Base-by-base conservation (phyloP, 2,888 invertebrate species). In the Tenthredo amoena region DNA sequence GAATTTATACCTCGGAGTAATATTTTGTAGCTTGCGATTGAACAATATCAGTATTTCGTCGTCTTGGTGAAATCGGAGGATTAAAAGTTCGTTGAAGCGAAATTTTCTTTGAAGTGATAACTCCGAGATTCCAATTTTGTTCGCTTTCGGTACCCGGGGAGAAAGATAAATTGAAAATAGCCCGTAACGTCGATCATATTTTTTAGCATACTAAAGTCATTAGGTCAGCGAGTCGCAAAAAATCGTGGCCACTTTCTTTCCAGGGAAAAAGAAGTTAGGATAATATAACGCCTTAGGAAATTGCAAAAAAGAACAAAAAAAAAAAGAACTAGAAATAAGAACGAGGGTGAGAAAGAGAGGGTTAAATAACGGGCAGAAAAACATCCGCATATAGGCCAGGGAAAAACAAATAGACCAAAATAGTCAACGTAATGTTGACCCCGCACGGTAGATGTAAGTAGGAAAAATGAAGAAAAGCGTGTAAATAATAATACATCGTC, bases 91-190 rank as follows among this genome's bases (percentile, higher is more conserved):
- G 2, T 26, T 21, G 71, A 3, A 3, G 71, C n/a, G n/a, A 31
- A 71, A 71, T 71, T n/a, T 71, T 37, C 71, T 37, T 71, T 71
- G 34, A 37, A 71, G 34, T 37, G 37, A 37, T 34, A 71, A 71
- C 40, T n/a, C 40, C n/a, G 18, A n/a, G 18, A 71, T 71, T 71
- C 37, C 37, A 71, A n/a, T 71, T 71, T 71, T n/a, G 9, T 40
- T 71, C 15, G 40, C 9, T 18, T 9, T n/a, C 18, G 71, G 18
- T n/a, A 37, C n/a, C 15, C 9, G 34, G 18, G 37, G 34, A 37
- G n/a, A 2, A 37, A 71, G 15, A 71, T 40, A n/a, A 37, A 71
- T 37, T 62, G 62, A 26, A 62, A 62, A 26, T 62, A 62, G 10
- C 62, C 26, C 21, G 26, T 26, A 62, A 62, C 62, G 10, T 62